Evolutionary conservation across 2,797 vertebrate genomes (phyloP).

Genomic region (Pyrocephalus nanus): DNA sequence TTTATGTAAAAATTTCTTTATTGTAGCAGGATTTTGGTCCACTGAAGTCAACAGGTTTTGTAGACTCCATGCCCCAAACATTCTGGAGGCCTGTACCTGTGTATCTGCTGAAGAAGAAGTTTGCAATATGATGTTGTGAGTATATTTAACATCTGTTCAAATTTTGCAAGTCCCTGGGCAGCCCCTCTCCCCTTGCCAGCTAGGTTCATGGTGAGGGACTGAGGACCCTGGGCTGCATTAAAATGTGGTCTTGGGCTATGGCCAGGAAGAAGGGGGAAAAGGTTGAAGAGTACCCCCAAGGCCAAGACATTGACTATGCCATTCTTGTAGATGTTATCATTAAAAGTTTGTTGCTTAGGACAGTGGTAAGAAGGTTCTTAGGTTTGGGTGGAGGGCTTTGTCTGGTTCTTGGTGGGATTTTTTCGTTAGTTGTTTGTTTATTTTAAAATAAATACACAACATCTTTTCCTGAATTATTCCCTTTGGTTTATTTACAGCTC

Average conservation of each 20-base stretch:
- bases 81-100: fast-evolving
- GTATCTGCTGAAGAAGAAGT: background rate
- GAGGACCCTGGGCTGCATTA: background rate
- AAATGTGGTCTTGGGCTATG: background rate
- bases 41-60: background rate
- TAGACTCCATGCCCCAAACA: background rate
- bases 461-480: background rate
- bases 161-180: background rate
- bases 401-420: background rate
- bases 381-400: background rate
- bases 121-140: background rate
- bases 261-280: background rate
- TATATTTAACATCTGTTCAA: background rate
- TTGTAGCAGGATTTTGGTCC: background rate
- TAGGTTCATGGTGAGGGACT: background rate
- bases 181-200: fast-evolving
- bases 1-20: background rate
- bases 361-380: background rate
- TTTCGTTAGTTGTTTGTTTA: background rate
- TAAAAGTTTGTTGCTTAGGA: background rate
- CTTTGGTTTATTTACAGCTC: background rate
- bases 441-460: background rate
- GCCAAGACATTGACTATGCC: background rate
- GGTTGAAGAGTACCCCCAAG: fast-evolving
- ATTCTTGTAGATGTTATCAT: background rate